These are phyloP conservation scores for roundworm (Caenorhabditis elegans) DNA, from an alignment of 1,140 invertebrate species.

Conservation along the genomic window DNA sequence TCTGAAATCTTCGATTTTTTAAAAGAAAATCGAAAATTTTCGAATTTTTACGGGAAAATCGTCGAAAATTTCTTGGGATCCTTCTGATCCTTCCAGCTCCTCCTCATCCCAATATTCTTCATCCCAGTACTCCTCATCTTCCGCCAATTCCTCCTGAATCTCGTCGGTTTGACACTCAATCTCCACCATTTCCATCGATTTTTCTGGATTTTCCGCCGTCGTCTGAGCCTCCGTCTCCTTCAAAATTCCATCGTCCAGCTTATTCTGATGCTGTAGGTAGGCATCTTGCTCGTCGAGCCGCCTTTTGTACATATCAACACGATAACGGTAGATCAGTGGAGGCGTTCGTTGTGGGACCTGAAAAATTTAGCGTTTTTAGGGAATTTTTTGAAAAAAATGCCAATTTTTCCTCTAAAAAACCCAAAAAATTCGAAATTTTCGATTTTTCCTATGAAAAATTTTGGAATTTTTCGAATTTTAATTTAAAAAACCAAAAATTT, in stretches of 20 bases:
- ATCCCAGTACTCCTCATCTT: not conserved
- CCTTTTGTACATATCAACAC: not conserved
- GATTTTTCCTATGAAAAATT: no score
- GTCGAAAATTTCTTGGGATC: no score
- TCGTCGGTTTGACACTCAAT: not conserved
- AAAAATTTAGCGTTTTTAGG: not conserved
- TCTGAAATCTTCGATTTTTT: not conserved
- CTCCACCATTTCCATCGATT: not conserved
- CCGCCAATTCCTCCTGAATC: not conserved
- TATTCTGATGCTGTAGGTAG: not conserved
- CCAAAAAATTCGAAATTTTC: no score
- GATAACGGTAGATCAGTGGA: not conserved
- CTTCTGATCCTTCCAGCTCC: no score
- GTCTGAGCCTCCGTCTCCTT: not conserved
- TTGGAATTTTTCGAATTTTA: no score
- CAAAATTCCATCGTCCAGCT: not conserved
- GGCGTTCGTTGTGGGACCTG: not conserved
- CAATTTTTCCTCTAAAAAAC: no score
- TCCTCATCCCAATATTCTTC: constrained; percentile 15
- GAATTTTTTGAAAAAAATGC: not conserved
- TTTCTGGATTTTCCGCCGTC: not conserved
- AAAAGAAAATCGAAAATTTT: not conserved
- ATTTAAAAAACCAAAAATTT: no score
- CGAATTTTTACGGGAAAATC: no score
- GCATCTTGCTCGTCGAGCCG: not conserved